Evolutionary conservation across 2,888 invertebrate genomes (phyloP).

Genomic region (Lochmaea capreae): DNA sequence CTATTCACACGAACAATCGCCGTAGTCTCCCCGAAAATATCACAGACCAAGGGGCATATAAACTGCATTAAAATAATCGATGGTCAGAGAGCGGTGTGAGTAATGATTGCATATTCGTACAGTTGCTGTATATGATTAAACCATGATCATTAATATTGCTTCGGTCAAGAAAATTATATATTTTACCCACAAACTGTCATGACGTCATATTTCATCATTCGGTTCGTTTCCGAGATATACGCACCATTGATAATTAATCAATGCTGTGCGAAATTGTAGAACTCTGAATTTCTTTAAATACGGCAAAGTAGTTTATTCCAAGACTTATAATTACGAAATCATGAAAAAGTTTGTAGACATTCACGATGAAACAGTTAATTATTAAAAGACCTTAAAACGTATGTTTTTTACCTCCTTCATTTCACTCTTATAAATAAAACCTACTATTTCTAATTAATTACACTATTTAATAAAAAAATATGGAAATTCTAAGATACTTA

Average conservation of each 20-base stretch:
- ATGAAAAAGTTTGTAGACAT: too few species aligned
- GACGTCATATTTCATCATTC: conserved; percentile 61
- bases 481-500: too few species aligned
- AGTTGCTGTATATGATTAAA: conserved; percentile 61
- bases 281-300: conserved; percentile 27
- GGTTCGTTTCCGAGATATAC: conserved; percentile 43
- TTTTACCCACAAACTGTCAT: conserved; percentile 64
- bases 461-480: too few species aligned
- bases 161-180: conserved; percentile 64
- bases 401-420: too few species aligned
- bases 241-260: conserved; percentile 48
- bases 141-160: conserved; percentile 62
- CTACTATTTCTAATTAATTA: too few species aligned
- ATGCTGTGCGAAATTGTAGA: conserved; percentile 40
- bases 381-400: too few species aligned
- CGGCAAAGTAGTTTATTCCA: neutral
- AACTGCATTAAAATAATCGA: conserved; percentile 41
- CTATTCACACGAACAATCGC: conserved; percentile 1
- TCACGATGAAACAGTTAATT: too few species aligned
- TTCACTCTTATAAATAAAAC: too few species aligned
- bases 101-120: conserved; percentile 56
- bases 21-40: conserved; percentile 23
- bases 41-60: conserved; percentile 34
- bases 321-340: neutral
- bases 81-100: conserved; percentile 44